phyloP scores from a whole-genome alignment of 2,888 invertebrate genomes.

The Leptopterna dolabrata region DNA sequence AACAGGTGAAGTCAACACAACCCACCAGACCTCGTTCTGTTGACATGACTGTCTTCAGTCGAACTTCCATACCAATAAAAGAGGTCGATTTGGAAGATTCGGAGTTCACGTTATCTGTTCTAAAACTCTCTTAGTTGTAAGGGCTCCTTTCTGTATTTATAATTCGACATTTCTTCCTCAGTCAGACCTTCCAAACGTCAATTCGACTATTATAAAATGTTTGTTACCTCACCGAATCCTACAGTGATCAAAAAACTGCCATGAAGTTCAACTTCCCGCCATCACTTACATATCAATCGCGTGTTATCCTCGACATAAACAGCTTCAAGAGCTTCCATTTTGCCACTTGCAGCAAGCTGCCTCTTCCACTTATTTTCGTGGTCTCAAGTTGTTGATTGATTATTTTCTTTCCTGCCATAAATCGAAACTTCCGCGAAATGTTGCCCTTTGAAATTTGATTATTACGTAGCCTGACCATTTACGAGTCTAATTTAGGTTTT shows the following conservation, averaged over 20 bases:
- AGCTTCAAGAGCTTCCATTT: neutral
- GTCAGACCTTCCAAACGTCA: neutral
- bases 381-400: neutral
- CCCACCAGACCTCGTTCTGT: conserved; percentile 44
- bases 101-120: neutral
- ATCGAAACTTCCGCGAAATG: no score
- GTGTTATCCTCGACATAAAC: neutral
- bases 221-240: neutral
- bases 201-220: neutral
- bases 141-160: neutral
- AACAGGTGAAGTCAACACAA: neutral
- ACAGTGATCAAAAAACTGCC: conserved; percentile 3
- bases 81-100: conserved; percentile 41
- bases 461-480: neutral
- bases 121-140: conserved; percentile 29
- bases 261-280: neutral
- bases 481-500: neutral
- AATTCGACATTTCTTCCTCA: neutral
- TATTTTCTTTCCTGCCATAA: neutral
- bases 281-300: neutral
- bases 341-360: neutral
- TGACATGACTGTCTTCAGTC: conserved; percentile 58
- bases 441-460: no score
- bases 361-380: neutral
- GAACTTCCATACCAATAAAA: conserved; percentile 41